Conservation (phyloP, 1,140 invertebrate species). For the Stratiolaelaps scimitus region DNA sequence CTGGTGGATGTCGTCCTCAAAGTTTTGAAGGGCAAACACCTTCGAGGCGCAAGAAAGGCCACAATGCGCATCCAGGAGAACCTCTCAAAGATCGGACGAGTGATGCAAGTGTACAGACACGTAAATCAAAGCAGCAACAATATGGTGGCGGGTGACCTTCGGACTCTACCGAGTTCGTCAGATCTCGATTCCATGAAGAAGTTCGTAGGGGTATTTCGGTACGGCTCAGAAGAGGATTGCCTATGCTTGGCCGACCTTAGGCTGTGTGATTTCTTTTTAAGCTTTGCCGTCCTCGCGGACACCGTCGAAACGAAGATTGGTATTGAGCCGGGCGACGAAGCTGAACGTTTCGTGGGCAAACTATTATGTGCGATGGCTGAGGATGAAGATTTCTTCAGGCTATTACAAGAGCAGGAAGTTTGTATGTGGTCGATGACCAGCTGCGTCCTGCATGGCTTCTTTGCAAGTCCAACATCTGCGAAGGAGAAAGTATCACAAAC, state of each 20-base stretch:
- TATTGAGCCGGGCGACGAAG: neutral
- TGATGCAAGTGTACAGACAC: neutral
- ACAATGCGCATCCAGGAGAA: conserved; percentile 5
- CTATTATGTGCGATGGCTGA: neutral
- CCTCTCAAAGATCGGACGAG: conserved; percentile 12
- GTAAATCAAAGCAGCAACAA: neutral
- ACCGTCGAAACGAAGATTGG: conserved; percentile 4
- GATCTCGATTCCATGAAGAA: conserved; percentile 5
- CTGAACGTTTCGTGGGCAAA: neutral
- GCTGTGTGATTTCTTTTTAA: conserved; percentile 2
- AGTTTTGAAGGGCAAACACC: neutral
- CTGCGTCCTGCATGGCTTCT: neutral
- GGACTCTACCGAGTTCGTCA: neutral
- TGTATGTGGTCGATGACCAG: conserved; percentile 16
- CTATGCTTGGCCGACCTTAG: neutral
- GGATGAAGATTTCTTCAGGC: neutral
- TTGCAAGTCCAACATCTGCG: neutral
- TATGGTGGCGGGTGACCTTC: neutral
- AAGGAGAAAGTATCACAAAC: neutral
- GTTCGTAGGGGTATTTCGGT: neutral
- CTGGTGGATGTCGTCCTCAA: neutral
- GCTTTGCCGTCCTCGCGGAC: conserved; percentile 13
- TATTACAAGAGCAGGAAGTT: neutral
- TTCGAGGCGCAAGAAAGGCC: conserved; percentile 13
- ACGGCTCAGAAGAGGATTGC: neutral